Conservation (phyloP, 1,140 invertebrate genomes). For the Pinna nobilis region DNA sequence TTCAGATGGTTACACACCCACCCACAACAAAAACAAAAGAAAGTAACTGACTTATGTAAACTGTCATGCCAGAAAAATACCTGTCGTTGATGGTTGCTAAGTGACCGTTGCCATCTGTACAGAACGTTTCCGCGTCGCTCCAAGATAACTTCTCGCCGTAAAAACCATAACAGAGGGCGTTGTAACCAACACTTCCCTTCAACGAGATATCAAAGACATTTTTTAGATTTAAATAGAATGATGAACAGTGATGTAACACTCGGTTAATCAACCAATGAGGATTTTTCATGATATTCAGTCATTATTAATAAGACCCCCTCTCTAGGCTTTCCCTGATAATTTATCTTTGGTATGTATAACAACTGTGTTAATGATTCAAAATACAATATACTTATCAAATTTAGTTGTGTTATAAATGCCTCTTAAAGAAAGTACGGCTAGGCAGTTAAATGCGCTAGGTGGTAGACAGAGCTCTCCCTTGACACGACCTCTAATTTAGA, state of each 20-base stretch:
- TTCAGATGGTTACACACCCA: background rate
- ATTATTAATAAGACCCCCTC: background rate
- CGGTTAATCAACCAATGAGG: background rate
- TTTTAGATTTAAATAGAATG: background rate
- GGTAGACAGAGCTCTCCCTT: too few relatives aligned
- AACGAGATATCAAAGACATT: background rate
- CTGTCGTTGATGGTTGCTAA: conserved; percentile 40
- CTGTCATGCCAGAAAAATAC: background rate
- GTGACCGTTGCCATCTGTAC: conserved; percentile 25
- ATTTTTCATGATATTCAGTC: background rate
- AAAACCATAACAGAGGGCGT: conserved; percentile 37
- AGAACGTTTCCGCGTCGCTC: conserved; percentile 21
- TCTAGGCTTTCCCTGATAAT: background rate
- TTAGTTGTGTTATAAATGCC: too few relatives aligned
- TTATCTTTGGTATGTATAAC: too few relatives aligned
- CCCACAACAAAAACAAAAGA: background rate
- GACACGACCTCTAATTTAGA: too few relatives aligned
- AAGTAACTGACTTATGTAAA: background rate
- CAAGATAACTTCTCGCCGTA: conserved; percentile 12
- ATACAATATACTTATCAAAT: too few relatives aligned
- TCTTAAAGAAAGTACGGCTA: too few relatives aligned
- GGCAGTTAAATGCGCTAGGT: too few relatives aligned
- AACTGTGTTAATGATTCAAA: too few relatives aligned
- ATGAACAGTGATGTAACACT: background rate
- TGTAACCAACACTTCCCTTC: conserved; percentile 35